Percentiles rank a stretch among this genome's conserved stretches.
Conservation (phyloP, 2,113 vertebrate species). For the Nycticryphes semicollaris region DNA sequence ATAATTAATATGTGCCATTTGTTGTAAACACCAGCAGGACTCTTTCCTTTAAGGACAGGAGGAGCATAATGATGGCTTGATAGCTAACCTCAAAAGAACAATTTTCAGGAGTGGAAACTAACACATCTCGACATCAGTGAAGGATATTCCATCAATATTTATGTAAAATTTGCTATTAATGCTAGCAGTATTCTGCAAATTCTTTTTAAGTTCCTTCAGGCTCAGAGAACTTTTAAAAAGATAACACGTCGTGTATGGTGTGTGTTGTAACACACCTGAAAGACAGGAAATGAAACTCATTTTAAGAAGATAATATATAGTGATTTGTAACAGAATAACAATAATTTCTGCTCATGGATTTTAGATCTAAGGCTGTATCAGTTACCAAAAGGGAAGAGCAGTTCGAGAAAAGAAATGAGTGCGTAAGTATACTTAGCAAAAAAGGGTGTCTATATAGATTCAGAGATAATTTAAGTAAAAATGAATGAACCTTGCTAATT, state of each 20-base stretch:
- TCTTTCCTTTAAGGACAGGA: not conserved
- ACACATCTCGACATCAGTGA: not conserved
- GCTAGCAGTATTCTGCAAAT: not conserved
- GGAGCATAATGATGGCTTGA: not conserved
- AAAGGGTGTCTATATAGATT: not conserved
- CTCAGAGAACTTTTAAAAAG: not conserved
- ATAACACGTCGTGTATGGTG: not conserved
- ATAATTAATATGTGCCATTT: not conserved
- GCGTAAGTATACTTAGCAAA: not conserved
- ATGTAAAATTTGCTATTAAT: constrained; percentile 3
- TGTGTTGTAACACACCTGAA: not conserved
- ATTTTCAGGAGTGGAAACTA: not conserved
- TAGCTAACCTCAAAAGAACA: not conserved
- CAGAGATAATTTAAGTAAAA: constrained; percentile 26
- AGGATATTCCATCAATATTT: not conserved
- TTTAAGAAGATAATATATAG: not conserved
- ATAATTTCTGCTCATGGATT: not conserved
- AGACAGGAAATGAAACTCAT: not conserved
- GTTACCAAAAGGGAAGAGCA: not conserved
- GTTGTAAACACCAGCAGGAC: not conserved
- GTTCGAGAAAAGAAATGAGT: not conserved
- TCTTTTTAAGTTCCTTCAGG: not conserved
- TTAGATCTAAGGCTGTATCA: not conserved
- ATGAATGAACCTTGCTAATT: constrained; percentile 14
- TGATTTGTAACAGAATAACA: not conserved